These are phyloP conservation scores for Ectemnius continuus DNA, from an alignment of 2,888 invertebrate genomes.

Conservation along the genomic window DNA sequence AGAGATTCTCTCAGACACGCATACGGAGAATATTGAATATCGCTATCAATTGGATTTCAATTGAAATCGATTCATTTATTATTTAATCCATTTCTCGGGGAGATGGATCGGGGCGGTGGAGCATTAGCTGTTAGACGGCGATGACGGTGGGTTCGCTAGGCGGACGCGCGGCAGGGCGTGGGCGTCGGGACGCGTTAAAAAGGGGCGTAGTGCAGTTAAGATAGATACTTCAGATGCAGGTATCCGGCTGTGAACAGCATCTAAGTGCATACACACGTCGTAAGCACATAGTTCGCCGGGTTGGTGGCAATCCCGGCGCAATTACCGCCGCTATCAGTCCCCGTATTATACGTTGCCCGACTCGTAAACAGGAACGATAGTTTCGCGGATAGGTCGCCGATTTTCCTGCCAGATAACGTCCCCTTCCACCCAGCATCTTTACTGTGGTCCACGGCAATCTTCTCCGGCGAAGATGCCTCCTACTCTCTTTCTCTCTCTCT, in stretches of 20 bases:
- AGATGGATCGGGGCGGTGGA: neutral
- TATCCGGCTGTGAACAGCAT: neutral
- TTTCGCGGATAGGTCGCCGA: constrained; percentile 59
- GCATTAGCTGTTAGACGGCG: no score
- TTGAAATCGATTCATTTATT: no score
- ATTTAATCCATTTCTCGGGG: no score
- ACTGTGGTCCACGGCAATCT: constrained; percentile 41
- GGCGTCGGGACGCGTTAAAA: constrained; percentile 22
- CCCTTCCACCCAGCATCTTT: constrained; percentile 50
- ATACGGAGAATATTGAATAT: no score
- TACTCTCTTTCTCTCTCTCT: no score
- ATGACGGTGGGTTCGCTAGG: no score
- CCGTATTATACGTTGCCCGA: constrained; percentile 14
- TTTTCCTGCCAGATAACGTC: constrained; percentile 59
- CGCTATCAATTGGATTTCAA: no score
- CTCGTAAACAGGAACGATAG: constrained; percentile 58
- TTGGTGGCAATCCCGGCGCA: constrained; percentile 49
- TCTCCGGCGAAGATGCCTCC: no score
- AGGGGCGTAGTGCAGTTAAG: constrained; percentile 15
- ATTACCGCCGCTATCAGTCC: constrained; percentile 45
- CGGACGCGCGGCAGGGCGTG: constrained; percentile 4
- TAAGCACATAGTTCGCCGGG: constrained; percentile 10
- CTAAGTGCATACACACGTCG: constrained; percentile 7
- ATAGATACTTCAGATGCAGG: constrained; percentile 16
- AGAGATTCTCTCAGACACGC: no score